These are phyloP conservation scores for Platyscapa corneri DNA, from an alignment of 1,140 invertebrate genomes.

Conservation along the genomic window DNA sequence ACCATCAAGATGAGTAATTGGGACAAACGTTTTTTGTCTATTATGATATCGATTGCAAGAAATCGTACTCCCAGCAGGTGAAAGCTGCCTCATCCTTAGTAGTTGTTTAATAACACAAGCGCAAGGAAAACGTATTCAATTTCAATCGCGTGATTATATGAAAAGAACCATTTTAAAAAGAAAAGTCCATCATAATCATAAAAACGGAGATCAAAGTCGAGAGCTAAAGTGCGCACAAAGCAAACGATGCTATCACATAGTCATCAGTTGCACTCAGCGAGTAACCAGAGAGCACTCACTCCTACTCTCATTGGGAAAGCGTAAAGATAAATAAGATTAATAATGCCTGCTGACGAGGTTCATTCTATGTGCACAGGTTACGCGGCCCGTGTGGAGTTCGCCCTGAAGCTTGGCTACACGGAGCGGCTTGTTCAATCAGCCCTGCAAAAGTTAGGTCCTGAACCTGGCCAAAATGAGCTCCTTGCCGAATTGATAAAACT, in stretches of 20 bases:
- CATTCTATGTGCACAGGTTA: slow-evolving; percentile 64
- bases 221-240: not conserved
- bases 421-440: slow-evolving; percentile 89
- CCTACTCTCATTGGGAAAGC: not conserved
- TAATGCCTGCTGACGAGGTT: not conserved
- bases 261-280: not conserved
- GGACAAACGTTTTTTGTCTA: not conserved
- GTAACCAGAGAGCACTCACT: too few species aligned
- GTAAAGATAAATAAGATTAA: not conserved
- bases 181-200: not conserved
- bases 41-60: not conserved
- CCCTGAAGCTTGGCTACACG: slow-evolving; percentile 92
- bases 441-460: slow-evolving; percentile 86
- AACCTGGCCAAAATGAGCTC: slow-evolving; percentile 90
- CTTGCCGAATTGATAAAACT: slow-evolving; percentile 87
- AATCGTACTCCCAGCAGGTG: not conserved
- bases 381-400: slow-evolving; percentile 82
- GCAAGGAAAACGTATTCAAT: not conserved
- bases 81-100: not conserved
- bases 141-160: not conserved
- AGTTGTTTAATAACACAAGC: not conserved
- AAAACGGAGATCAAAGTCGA: not conserved
- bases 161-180: not conserved
- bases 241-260: not conserved
- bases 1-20: not conserved